Evolutionary conservation across 2,797 vertebrate genomes (phyloP), one percentile per base, ranked within the genome.

Genomic region (Sebastes itinus): DNA sequence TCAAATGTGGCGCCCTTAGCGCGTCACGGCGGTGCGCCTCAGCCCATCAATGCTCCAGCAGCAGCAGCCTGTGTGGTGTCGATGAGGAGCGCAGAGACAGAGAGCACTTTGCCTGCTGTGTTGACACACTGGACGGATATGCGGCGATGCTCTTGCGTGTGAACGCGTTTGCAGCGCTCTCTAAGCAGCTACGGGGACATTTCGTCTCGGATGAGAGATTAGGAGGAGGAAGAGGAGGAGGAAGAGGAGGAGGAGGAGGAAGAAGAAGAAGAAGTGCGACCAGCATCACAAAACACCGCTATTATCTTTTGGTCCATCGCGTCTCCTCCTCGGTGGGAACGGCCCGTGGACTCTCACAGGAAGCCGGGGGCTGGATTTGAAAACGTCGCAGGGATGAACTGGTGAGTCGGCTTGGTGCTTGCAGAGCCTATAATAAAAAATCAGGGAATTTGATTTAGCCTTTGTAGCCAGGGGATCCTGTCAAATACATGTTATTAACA

Each of bases 281-380:
- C 59, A 54, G 63, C 74, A 66, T 67, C 78, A 46, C 55, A 38
- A 12, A 16, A n/a, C 56, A 22, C 42, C 68, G 38, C 14, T 23
- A 52, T 84, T 23, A 52, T 84, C 60, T 72, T 61, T 83, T n/a
- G 64, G 22, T 86, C 60, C 80, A 55, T 87, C 87, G 76, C 82
- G 79, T 90, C 81, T 67, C 3, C 78, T 88, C 76, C 78, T 88
- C 76, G 78, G 71, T 33, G 80, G 83, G 80, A 33, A 81, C 85
- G 91, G 93, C 90, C 93, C 85, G 77, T 76, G 58, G 80, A 70
- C 49, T n/a, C 23, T 70, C 83, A 11, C 42, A 73, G 67, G 84
- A 84, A 93, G 92, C 94, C 93, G 70, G 87, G 91, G 89, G 84
- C 87, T 94, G 92, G 91, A 92, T 94, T 95, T 90, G 61, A 86